A percentile compares a stretch with the other conserved stretches of the same genome.
phyloP scores from a whole-genome alignment of 2,797 vertebrate genomes.

The Gymnothorax javanicus region DNA sequence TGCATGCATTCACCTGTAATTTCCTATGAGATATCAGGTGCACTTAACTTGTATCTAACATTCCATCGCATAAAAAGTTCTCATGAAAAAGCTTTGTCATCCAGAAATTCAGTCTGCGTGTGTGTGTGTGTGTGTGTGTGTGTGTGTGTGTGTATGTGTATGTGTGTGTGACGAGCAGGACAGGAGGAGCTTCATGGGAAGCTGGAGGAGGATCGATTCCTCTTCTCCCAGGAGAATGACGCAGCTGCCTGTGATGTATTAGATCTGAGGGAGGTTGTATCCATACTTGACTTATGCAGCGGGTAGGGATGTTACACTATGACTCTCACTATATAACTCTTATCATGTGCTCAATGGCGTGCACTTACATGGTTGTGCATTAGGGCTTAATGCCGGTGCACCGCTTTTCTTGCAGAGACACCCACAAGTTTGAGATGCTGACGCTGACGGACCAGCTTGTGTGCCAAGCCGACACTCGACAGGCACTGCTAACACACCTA shows the following conservation, averaged over 20 bases:
- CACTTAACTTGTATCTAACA: background rate
- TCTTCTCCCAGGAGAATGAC: conserved; percentile 74
- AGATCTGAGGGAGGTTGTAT: conserved; percentile 71
- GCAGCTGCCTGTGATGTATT: conserved; percentile 74
- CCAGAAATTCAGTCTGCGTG: background rate
- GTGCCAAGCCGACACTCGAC: conserved; percentile 57
- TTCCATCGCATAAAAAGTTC: background rate
- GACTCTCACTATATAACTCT: conserved; percentile 27
- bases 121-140: background rate
- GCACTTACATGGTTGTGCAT: conserved; percentile 11
- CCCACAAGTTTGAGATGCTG: conserved; percentile 67
- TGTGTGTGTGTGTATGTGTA: conserved; percentile 27
- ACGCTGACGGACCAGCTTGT: conserved; percentile 59
- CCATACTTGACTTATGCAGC: conserved; percentile 59
- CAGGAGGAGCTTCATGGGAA: conserved; percentile 75
- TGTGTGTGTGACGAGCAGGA: conserved; percentile 49
- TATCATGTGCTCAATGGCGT: background rate
- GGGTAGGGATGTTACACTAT: conserved; percentile 48
- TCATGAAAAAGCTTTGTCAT: background rate
- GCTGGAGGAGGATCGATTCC: conserved; percentile 75
- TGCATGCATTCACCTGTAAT: background rate
- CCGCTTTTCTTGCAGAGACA: conserved; percentile 40
- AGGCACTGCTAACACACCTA: conserved; percentile 58
- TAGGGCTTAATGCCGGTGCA: background rate
- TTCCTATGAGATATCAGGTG: background rate